These are phyloP conservation scores for Apeltes quadracus DNA, from an alignment of 2,113 vertebrate genomes.

Conservation along the genomic window DNA sequence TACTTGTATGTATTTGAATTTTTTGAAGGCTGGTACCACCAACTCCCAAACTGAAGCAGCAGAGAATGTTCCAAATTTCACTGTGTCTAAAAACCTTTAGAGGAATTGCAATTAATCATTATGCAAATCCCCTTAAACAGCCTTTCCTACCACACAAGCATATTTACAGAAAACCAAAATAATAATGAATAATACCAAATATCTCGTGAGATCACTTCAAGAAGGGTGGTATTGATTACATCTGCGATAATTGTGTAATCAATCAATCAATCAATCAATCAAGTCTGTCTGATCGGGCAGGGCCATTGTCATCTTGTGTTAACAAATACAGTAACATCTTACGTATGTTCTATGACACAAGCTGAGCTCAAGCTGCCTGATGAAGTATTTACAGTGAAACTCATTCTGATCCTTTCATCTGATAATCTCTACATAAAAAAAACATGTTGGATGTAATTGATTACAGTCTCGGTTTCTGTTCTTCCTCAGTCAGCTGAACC, in stretches of 20 bases:
- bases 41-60: conserved; percentile 15
- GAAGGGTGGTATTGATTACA: conserved; percentile 14
- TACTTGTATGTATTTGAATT: conserved; percentile 24
- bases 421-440: background rate
- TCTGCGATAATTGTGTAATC: background rate
- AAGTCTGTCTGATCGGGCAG: no score
- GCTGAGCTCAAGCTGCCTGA: background rate
- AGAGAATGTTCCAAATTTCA: conserved; percentile 15
- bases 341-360: background rate
- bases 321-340: background rate
- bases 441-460: background rate
- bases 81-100: background rate
- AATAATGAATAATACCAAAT: background rate
- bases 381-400: background rate
- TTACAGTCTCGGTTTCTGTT: background rate
- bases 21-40: conserved; percentile 12
- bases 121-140: background rate
- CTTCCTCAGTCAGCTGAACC: background rate
- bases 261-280: no score
- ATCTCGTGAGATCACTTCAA: conserved; percentile 11
- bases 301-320: background rate
- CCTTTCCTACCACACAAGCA: background rate
- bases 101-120: conserved; percentile 10
- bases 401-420: background rate
- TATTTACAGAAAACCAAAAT: conserved; percentile 1